Evolutionary conservation across 2,888 invertebrate species (phyloP).

Genomic region (Acanthopleura granulata): DNA sequence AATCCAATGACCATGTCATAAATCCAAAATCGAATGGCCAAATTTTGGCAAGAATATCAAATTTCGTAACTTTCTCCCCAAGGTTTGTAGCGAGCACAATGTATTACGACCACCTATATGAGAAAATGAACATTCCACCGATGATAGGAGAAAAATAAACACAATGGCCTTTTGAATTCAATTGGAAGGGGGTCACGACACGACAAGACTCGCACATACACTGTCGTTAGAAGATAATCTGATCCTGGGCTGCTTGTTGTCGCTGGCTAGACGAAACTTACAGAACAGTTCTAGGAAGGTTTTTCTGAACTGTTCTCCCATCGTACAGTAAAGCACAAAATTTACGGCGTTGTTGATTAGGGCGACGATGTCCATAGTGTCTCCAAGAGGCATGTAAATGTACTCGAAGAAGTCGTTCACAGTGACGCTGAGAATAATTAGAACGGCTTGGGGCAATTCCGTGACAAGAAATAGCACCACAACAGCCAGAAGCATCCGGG

Average conservation of each 20-base stretch:
- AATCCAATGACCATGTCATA: too few relatives aligned
- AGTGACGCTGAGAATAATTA: conserved; percentile 78
- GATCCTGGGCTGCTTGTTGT: conserved; percentile 8
- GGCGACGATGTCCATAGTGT: conserved; percentile 91
- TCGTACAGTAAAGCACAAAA: conserved; percentile 92
- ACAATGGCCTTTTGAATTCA: too few relatives aligned
- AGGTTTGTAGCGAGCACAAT: too few relatives aligned
- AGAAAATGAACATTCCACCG: too few relatives aligned
- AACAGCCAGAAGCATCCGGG: conserved; percentile 86
- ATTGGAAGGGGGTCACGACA: neutral
- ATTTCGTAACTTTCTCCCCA: too few relatives aligned
- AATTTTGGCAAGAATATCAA: too few relatives aligned
- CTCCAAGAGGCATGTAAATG: conserved; percentile 76
- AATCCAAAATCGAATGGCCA: too few relatives aligned
- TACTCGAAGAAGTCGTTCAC: conserved; percentile 77
- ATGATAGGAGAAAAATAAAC: too few relatives aligned
- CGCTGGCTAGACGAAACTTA: neutral
- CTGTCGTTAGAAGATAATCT: conserved; percentile 2
- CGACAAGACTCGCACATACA: conserved; percentile 6
- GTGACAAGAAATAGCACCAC: conserved; percentile 86
- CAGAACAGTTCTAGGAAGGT: conserved; percentile 61
- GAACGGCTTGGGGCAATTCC: conserved; percentile 84
- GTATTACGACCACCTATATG: too few relatives aligned
- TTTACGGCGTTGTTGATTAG: conserved; percentile 92
- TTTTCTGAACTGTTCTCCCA: conserved; percentile 90